phyloP scores from a whole-genome alignment of 2,113 vertebrate species.

The Aegotheles bennettii region DNA sequence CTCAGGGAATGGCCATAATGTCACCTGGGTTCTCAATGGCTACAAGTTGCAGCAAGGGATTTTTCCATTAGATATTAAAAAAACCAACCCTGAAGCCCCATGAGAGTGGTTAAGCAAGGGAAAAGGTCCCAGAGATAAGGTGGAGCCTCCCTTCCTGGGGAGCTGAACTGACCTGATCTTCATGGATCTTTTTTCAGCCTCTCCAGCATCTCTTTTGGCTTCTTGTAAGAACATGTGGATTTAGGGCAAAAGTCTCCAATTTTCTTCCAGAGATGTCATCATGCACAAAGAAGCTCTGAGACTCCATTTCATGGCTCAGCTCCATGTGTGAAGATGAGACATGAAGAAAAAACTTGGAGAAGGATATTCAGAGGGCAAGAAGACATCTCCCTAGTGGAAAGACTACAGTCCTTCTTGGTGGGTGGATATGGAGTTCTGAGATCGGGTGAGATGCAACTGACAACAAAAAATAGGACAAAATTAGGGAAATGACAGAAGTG shows the following conservation, averaged over 20 bases:
- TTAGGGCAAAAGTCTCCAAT: background rate
- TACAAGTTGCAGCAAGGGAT: background rate
- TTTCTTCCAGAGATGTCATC: background rate
- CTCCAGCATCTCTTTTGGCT: rapidly evolving
- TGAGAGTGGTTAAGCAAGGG: background rate
- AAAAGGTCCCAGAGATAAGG: background rate
- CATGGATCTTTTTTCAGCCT: background rate
- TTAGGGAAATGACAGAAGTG: rapidly evolving
- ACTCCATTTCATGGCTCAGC: background rate
- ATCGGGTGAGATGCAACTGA: background rate
- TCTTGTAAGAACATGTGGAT: background rate
- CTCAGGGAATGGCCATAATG: background rate
- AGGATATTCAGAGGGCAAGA: background rate
- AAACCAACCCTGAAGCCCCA: background rate
- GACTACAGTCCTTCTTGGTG: background rate
- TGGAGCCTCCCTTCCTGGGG: background rate
- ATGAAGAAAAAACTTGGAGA: background rate
- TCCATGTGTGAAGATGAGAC: background rate
- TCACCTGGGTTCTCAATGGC: background rate
- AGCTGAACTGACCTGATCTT: background rate
- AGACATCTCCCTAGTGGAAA: background rate
- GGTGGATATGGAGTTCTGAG: background rate
- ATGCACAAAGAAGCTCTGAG: background rate
- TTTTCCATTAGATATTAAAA: background rate
- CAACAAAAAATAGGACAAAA: background rate